Conservation (phyloP, 2,888 invertebrate species). For the Diadegma fenestrale region DNA sequence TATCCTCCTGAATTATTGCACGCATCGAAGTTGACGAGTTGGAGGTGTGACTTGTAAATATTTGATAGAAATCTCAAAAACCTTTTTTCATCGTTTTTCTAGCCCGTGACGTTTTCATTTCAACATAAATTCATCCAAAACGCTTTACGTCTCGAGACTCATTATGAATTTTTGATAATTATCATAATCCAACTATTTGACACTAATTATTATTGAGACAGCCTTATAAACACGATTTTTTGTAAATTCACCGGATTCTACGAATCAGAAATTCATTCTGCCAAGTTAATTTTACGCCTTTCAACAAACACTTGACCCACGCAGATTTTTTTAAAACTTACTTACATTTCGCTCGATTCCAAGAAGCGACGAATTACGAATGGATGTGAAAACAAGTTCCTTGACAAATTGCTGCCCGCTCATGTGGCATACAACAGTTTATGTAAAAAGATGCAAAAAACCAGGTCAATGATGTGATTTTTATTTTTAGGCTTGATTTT, state of each 20-base stretch:
- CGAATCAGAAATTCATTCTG: constrained; percentile 23
- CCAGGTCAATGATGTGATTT: constrained; percentile 45
- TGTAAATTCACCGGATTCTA: constrained; percentile 29
- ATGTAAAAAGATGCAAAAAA: constrained; percentile 34
- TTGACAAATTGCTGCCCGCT: constrained; percentile 54
- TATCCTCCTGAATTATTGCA: constrained; percentile 25
- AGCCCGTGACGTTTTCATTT: neutral
- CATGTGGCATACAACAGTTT: constrained; percentile 32
- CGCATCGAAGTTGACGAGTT: constrained; percentile 27
- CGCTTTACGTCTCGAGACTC: neutral
- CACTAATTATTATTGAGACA: constrained; percentile 1
- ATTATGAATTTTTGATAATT: constrained; percentile 19
- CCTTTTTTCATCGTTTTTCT: neutral
- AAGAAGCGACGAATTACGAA: constrained; percentile 55
- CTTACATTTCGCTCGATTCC: constrained; percentile 31
- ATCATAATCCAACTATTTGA: constrained; percentile 9
- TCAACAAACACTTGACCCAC: constrained; percentile 20
- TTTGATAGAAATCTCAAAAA: neutral
- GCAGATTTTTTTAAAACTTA: constrained; percentile 9
- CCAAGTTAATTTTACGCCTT: constrained; percentile 29
- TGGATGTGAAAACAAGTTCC: constrained; percentile 54
- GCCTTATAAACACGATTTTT: neutral
- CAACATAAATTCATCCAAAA: neutral
- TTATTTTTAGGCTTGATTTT: constrained; percentile 21
- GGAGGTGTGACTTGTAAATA: neutral